These are phyloP conservation scores for Poeciliopsis turrubarensis DNA, from an alignment of 2,113 vertebrate genomes.

Conservation along the genomic window DNA sequence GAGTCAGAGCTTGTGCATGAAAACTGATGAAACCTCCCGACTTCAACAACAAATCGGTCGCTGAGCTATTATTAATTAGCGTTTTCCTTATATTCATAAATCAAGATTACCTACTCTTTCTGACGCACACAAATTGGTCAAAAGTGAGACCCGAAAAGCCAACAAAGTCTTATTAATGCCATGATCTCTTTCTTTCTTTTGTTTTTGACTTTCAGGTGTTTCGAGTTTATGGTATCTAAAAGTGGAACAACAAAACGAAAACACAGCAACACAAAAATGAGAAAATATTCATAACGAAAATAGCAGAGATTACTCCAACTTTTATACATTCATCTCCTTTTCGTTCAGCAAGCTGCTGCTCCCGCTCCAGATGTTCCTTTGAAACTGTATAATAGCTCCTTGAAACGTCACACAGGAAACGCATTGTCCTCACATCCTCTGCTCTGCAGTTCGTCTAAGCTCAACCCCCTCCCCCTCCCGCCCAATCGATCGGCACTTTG, in stretches of 20 bases:
- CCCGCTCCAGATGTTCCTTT: conserved; percentile 8
- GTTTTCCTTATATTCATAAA: neutral
- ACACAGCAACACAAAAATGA: conserved; percentile 43
- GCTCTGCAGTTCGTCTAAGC: conserved; percentile 2
- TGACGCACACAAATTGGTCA: conserved; percentile 30
- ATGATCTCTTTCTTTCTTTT: neutral
- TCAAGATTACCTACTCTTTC: neutral
- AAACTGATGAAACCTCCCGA: neutral
- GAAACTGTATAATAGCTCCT: conserved; percentile 5
- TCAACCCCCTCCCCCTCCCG: neutral
- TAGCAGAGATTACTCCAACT: conserved; percentile 7
- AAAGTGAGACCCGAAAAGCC: conserved; percentile 9
- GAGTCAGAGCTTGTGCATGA: conserved; percentile 4
- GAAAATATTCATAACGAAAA: conserved; percentile 7
- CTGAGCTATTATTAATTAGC: conserved; percentile 2
- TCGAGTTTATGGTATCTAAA: conserved; percentile 4
- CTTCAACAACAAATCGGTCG: conserved; percentile 1
- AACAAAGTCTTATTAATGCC: neutral
- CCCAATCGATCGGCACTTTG: conserved; percentile 4
- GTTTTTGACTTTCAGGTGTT: neutral
- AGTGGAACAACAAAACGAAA: conserved; percentile 20
- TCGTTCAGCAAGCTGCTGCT: conserved; percentile 8
- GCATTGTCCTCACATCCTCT: conserved; percentile 3
- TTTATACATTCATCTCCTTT: conserved; percentile 38
- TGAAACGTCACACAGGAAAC: conserved; percentile 8